A percentile compares a stretch with the other conserved stretches of the same genome.
Conservation (phyloP, 2,113 vertebrate genomes). For the Eulemur macaco region DNA sequence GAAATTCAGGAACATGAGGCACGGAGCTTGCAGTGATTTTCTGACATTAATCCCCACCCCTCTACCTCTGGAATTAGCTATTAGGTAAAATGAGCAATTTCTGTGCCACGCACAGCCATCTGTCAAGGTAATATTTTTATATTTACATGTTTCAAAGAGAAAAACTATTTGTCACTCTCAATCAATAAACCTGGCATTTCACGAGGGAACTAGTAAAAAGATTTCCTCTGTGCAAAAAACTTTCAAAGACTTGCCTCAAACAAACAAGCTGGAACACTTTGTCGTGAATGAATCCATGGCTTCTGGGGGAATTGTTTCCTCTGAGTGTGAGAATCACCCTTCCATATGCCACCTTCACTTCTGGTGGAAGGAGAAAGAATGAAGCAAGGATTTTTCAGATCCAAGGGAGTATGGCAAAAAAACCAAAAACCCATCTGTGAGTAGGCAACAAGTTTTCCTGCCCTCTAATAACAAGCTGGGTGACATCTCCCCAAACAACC, state of each 20-base stretch:
- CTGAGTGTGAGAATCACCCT: not conserved
- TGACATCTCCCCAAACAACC: no score
- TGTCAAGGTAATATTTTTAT: constrained; percentile 1
- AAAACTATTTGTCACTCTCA: not conserved
- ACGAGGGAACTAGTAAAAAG: not conserved
- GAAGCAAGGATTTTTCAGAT: not conserved
- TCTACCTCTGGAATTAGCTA: not conserved
- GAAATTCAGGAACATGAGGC: not conserved
- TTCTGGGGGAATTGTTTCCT: not conserved
- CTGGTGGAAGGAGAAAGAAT: not conserved
- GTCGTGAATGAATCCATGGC: not conserved
- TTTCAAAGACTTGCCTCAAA: not conserved
- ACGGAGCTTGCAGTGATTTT: rapidly evolving
- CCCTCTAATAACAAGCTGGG: not conserved
- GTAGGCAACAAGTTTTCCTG: not conserved
- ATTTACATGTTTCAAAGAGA: constrained; percentile 39
- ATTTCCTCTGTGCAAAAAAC: not conserved
- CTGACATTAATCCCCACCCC: not conserved
- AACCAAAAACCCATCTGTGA: not conserved
- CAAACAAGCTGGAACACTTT: not conserved
- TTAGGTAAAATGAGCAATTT: not conserved
- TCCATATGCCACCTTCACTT: not conserved
- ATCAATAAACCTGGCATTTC: not conserved
- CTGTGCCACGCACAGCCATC: not conserved
- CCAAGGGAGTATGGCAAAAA: not conserved